Percentiles rank a stretch among this genome's conserved stretches.
Evolutionary conservation across 2,113 vertebrate species (phyloP).

Genomic region (Amblyornis subalaris): DNA sequence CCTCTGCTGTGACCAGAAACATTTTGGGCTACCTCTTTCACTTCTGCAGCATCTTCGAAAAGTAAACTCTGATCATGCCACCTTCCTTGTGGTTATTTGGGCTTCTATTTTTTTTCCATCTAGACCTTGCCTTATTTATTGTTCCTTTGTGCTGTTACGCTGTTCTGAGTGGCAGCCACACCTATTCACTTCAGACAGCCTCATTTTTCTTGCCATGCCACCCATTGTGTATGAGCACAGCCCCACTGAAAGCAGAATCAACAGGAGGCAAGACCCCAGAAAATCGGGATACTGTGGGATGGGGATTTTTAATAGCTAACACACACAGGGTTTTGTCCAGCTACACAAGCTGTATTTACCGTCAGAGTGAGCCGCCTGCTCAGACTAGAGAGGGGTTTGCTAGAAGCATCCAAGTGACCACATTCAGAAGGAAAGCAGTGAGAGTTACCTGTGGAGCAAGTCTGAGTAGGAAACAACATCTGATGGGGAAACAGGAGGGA

Average conservation of each 20-base stretch:
- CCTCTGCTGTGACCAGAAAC: neutral
- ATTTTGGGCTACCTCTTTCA: neutral
- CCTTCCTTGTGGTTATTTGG: neutral
- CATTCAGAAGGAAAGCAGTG: neutral
- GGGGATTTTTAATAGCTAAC: neutral
- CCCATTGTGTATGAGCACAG: neutral
- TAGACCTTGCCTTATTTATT: neutral
- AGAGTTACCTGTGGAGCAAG: neutral
- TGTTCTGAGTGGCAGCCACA: neutral
- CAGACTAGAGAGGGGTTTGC: neutral
- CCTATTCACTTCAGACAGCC: neutral
- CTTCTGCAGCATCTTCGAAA: neutral
- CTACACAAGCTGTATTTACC: neutral
- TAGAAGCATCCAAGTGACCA: neutral
- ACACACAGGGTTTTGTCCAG: neutral
- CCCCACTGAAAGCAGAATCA: rapidly evolving
- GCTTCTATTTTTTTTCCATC: neutral
- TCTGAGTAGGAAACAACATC: neutral
- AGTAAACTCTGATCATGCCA: neutral
- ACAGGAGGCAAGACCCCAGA: neutral
- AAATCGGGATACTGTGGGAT: rapidly evolving
- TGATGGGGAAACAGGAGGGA: neutral
- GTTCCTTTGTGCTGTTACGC: neutral
- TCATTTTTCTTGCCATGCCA: neutral
- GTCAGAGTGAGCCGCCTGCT: neutral